A percentile compares a stretch with the other conserved stretches of the same genome.
phyloP scores from a whole-genome alignment of 2,797 vertebrate genomes.

The Catostomus latipinnis region DNA sequence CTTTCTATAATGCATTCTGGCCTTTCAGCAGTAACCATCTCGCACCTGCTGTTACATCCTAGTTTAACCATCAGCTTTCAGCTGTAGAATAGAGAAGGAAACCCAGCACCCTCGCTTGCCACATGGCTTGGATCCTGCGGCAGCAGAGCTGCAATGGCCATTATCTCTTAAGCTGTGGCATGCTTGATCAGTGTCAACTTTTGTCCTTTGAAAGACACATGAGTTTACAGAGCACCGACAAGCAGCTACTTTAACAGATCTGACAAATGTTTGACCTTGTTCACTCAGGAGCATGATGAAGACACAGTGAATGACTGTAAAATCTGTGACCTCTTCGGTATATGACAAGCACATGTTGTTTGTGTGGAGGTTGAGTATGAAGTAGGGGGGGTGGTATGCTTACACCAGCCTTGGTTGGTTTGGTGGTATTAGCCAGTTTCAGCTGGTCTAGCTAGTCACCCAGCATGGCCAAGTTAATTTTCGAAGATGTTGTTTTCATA shows the following conservation, averaged over 20 bases:
- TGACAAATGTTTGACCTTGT: slow-evolving; percentile 71
- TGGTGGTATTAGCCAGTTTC: no score
- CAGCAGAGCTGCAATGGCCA: slow-evolving; percentile 66
- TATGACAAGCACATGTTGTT: background rate
- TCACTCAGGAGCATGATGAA: slow-evolving; percentile 61
- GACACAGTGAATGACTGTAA: background rate
- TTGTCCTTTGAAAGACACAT: slow-evolving; percentile 75
- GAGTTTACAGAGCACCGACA: slow-evolving; percentile 74
- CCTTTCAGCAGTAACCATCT: slow-evolving; percentile 69
- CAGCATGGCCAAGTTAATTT: no score
- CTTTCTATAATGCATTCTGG: slow-evolving; percentile 74
- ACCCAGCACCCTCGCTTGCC: slow-evolving; percentile 72
- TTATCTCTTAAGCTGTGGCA: slow-evolving; percentile 78
- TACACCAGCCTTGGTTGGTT: no score
- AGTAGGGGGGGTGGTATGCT: background rate
- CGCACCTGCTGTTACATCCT: slow-evolving; percentile 64
- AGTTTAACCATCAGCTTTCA: slow-evolving; percentile 61
- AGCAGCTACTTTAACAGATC: slow-evolving; percentile 72
- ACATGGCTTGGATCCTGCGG: slow-evolving; percentile 74
- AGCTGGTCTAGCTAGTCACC: no score
- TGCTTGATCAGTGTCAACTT: slow-evolving; percentile 73
- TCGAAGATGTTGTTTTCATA: no score
- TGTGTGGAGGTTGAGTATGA: background rate
- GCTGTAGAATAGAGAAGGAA: slow-evolving; percentile 58
- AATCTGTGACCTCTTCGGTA: background rate